Evolutionary conservation across 2,113 vertebrate species (phyloP).

Genomic region (Climacteris rufus): DNA sequence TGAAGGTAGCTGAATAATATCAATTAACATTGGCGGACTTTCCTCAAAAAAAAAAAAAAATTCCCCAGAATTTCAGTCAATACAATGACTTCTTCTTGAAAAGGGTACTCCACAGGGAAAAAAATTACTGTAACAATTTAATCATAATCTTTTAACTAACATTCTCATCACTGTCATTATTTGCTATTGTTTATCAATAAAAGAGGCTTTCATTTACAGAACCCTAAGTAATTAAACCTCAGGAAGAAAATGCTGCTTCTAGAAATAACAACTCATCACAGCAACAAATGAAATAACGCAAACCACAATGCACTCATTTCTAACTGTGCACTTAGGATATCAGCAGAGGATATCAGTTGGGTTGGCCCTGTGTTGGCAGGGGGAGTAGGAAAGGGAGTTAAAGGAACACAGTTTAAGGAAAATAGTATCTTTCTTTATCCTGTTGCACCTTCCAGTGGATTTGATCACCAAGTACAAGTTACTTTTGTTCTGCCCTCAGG

Average conservation of each 20-base stretch:
- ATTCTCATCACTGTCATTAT: not conserved
- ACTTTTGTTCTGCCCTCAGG: not conserved
- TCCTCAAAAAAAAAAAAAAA: not conserved
- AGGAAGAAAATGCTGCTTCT: not conserved
- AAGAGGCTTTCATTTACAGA: conserved; percentile 44
- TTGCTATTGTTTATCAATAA: conserved; percentile 8
- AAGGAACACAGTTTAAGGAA: not conserved
- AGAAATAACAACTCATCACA: not conserved
- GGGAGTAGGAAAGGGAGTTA: not conserved
- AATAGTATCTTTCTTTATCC: not conserved
- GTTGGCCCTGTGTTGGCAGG: not conserved
- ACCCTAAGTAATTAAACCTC: conserved; percentile 12
- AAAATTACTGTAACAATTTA: not conserved
- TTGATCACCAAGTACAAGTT: conserved; percentile 16
- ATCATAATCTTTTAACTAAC: not conserved
- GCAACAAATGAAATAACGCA: conserved; percentile 35
- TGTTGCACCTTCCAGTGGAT: conserved; percentile 56
- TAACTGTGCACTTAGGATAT: not conserved
- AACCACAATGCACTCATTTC: conserved; percentile 35
- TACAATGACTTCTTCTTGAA: not conserved
- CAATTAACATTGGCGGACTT: not conserved
- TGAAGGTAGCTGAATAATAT: not conserved
- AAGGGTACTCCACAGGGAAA: not conserved
- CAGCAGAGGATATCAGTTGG: conserved; percentile 1
- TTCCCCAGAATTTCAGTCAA: not conserved